These are phyloP conservation scores for Melanostigma gelatinosum DNA, from an alignment of 2,113 vertebrate genomes.

Conservation along the genomic window DNA sequence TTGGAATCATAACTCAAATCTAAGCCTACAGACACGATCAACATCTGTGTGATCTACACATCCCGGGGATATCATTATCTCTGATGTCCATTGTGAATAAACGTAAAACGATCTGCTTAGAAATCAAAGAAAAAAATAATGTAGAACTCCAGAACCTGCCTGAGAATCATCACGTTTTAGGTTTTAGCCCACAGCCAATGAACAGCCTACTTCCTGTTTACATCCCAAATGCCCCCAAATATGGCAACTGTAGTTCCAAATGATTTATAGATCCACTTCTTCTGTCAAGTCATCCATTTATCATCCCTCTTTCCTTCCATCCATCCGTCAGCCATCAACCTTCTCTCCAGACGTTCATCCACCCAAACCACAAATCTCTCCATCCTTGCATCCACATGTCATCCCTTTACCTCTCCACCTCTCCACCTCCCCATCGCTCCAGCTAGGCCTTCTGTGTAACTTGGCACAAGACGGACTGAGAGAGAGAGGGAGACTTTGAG, in stretches of 20 bases:
- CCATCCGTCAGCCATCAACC: not conserved
- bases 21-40: too few relatives aligned
- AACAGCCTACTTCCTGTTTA: too few relatives aligned
- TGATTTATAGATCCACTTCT: not conserved
- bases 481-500: conserved; percentile 10
- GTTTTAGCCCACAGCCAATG: too few relatives aligned
- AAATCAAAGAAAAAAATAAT: too few relatives aligned
- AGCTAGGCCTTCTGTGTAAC: conserved; percentile 20
- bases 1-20: too few relatives aligned
- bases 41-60: too few relatives aligned
- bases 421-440: not conserved
- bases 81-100: not conserved
- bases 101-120: too few relatives aligned
- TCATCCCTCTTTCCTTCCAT: not conserved
- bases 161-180: not conserved
- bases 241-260: not conserved
- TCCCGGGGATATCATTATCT: not conserved
- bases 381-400: not conserved
- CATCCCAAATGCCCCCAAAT: not conserved
- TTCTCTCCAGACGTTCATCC: not conserved
- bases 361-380: not conserved
- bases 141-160: too few relatives aligned
- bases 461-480: conserved; percentile 9
- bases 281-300: not conserved
- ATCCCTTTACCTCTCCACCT: not conserved